Conservation (phyloP, 1,140 invertebrate genomes). For the Penaeus vannamei region DNA sequence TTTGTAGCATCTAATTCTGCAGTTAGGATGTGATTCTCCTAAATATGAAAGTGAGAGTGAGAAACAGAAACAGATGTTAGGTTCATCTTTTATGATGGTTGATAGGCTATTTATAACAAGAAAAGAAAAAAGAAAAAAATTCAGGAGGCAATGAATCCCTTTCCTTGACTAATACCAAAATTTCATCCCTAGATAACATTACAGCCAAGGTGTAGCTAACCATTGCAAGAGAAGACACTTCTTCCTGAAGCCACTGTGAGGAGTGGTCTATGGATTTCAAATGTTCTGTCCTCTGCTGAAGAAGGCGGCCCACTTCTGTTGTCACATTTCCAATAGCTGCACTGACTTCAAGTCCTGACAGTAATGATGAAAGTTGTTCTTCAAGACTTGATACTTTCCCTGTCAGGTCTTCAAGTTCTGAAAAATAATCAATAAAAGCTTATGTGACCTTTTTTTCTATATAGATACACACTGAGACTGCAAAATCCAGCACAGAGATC, state of each 20-base stretch:
- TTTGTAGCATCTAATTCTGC: background rate
- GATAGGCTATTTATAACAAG: too few relatives aligned
- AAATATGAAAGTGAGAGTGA: background rate
- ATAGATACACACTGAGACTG: background rate
- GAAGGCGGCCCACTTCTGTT: slow-evolving; percentile 41
- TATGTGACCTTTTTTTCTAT: background rate
- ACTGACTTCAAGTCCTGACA: slow-evolving; percentile 43
- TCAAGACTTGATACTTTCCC: slow-evolving; percentile 25
- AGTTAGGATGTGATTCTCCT: slow-evolving; percentile 43
- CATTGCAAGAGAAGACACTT: slow-evolving; percentile 37
- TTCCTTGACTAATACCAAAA: too few relatives aligned
- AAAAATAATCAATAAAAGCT: background rate
- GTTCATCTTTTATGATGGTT: too few relatives aligned
- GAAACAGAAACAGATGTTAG: background rate
- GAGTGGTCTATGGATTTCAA: slow-evolving; percentile 30
- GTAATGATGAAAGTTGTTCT: slow-evolving; percentile 29
- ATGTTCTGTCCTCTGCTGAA: slow-evolving; percentile 36
- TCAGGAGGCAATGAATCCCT: too few relatives aligned
- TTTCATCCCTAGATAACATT: too few relatives aligned
- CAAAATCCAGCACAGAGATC: background rate
- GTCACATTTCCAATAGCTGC: slow-evolving; percentile 46
- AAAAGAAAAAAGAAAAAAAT: too few relatives aligned
- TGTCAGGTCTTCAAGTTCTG: slow-evolving; percentile 40
- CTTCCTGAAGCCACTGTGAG: slow-evolving; percentile 40
- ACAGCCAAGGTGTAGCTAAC: background rate